Evolutionary conservation across 2,888 invertebrate genomes (phyloP), one percentile per base, ranked within the genome.

Genomic region (Volucella zonaria): DNA sequence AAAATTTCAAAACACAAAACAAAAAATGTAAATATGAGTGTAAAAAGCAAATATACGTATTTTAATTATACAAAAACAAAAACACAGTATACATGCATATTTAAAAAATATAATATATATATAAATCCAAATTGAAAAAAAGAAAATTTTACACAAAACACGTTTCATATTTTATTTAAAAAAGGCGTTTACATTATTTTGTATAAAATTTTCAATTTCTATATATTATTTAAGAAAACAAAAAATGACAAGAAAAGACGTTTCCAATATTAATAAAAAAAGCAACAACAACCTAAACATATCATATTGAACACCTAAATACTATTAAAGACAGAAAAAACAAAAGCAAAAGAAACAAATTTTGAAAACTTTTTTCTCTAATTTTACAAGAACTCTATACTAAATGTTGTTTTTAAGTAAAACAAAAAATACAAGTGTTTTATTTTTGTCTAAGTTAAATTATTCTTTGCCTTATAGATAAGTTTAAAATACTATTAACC

Each of bases 301-400:
- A 90, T 90, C 90, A 90, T 88, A 88, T 87, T 88, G 89, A 89
- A 90, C 90, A 90, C 91, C 90, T 91, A 90, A 87, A 88, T 88
- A 88, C 89, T 86, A 58, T 73, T 66, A 67, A 76, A 56, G 62
- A 38, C 61, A 71, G 45, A 59, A 70, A 81, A 86, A 76, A n/a
- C n/a, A n/a, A n/a, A n/a, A n/a, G n/a, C 62, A 73, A 85, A 81
- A 74, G 75, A 83, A 86, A 87, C 54, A 75, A 86, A 83, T 82
- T 62, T 76, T 54, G 2, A 43, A 71, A 66, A 47, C 14, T 9
- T 38, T 64, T 54, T 64, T 64, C 45, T 85, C 58, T 66, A 67
- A 76, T 74, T 81, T 51, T 76, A 79, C 49, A 83, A 62, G 76
- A 78, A 54, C 47, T 59, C 79, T 82, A 83, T 61, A 77, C 82